Evolutionary conservation across 2,888 invertebrate species (phyloP), one percentile per base, ranked within the genome.

Genomic region (Gryllus longicercus): DNA sequence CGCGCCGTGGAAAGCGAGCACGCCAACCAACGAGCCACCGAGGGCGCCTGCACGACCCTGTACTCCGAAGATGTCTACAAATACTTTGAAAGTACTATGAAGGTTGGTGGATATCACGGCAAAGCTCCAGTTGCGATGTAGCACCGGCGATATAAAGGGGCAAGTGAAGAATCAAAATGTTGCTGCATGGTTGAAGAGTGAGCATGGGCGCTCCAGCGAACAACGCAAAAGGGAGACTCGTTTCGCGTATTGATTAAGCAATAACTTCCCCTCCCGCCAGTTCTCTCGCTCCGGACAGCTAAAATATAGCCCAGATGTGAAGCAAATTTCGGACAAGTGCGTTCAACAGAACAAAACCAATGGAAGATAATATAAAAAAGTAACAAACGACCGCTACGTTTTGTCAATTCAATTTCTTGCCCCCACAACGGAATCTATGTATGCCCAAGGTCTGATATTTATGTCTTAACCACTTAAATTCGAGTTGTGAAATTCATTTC

Each of bases 201-300:
- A 38, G 38, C 38, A 38, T 38, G 38, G 8, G 38, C 38, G 14
- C 63, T 63, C 11, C 63, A n/a, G 63, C 12, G 14, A n/a, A n/a
- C 1, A 63, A 16, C 1, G n/a, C 12, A 63, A 63, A 63, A 63
- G 16, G 12, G 63, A 63, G 63, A 63, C 11, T 12, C 2, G 14
- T 63, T 63, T 63, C 63, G n/a, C 63, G 63, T 63, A 63, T 63
- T 63, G 63, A 63, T 63, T 63, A 63, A 63, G 63, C 63, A 63
- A 63, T 63, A 63, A 63, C 63, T 63, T 8, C n/a, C 18, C 63
- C 4, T 38, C 8, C 38, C 38, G 38, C 38, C 38, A 38, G 38
- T 38, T 5, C 11, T 4, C 63, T 63, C 63, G 12, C 16, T 18
- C 63, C 63, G 63, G 14, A 18, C 16, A 16, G 63, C n/a, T 63